phyloP scores from a whole-genome alignment of 2,113 vertebrate genomes.

The Anarhynchus alexandrinus region DNA sequence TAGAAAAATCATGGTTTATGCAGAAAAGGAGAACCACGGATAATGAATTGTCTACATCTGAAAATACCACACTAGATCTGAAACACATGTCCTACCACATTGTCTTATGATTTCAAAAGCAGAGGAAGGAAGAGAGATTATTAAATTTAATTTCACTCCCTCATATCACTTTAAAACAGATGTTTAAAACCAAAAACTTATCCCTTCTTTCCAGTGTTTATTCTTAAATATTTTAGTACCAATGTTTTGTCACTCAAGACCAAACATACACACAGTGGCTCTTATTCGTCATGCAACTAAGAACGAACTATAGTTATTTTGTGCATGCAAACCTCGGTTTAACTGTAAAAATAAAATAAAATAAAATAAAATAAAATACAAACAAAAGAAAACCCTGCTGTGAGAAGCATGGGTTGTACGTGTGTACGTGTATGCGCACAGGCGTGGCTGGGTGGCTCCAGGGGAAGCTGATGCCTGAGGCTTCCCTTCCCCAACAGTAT shows the following conservation, averaged over 20 bases:
- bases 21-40: conserved; percentile 58
- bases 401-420: background rate
- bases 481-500: background rate
- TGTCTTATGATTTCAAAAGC: conserved; percentile 59
- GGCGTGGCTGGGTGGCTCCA: background rate
- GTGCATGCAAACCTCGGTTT: background rate
- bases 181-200: conserved; percentile 57
- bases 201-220: conserved; percentile 25
- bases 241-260: conserved; percentile 1
- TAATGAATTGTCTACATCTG: conserved; percentile 66
- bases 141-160: conserved; percentile 64
- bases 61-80: conserved; percentile 64
- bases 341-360: background rate
- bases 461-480: background rate
- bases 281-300: background rate
- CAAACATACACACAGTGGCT: background rate
- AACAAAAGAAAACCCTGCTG: background rate
- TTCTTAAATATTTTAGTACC: conserved; percentile 21
- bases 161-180: conserved; percentile 66
- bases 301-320: background rate
- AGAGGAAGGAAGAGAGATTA: conserved; percentile 67
- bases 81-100: conserved; percentile 58
- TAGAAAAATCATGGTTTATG: conserved; percentile 53
- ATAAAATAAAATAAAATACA: background rate
- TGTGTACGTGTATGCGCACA: background rate